Evolutionary conservation across 2,797 vertebrate genomes (phyloP).

Genomic region (Synanceia verrucosa): DNA sequence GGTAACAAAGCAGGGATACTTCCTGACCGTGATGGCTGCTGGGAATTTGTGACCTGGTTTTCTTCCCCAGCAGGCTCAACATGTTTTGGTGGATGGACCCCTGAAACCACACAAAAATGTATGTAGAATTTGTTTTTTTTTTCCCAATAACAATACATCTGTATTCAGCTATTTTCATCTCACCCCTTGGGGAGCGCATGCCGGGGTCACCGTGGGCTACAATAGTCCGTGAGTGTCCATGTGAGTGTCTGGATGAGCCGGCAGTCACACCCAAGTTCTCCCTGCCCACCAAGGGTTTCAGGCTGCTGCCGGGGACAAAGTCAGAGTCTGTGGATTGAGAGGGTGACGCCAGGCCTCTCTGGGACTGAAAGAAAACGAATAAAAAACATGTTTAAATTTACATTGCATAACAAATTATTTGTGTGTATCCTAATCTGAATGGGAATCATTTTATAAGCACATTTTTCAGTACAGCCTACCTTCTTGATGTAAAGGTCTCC

Average conservation of each 20-base stretch:
- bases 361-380: conserved; percentile 33
- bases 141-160: background rate
- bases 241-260: conserved; percentile 58
- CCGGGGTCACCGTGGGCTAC: conserved; percentile 54
- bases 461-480: conserved; percentile 60
- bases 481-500: conserved; percentile 92
- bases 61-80: conserved; percentile 66
- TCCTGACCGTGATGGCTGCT: conserved; percentile 84
- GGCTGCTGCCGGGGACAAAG: conserved; percentile 62
- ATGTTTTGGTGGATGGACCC: conserved; percentile 80
- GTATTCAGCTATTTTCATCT: background rate
- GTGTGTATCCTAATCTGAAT: background rate
- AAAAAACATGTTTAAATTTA: background rate
- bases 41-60: conserved; percentile 73
- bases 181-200: conserved; percentile 68
- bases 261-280: conserved; percentile 49
- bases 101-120: conserved; percentile 61
- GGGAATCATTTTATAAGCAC: background rate
- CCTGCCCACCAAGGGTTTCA: conserved; percentile 45
- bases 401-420: background rate
- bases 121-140: no score
- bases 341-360: conserved; percentile 58
- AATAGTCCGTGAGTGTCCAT: conserved; percentile 51
- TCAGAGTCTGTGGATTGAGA: conserved; percentile 59
- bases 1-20: conserved; percentile 92